Evolutionary conservation across 2,113 vertebrate genomes (phyloP).

Genomic region (Plecotus auritus): DNA sequence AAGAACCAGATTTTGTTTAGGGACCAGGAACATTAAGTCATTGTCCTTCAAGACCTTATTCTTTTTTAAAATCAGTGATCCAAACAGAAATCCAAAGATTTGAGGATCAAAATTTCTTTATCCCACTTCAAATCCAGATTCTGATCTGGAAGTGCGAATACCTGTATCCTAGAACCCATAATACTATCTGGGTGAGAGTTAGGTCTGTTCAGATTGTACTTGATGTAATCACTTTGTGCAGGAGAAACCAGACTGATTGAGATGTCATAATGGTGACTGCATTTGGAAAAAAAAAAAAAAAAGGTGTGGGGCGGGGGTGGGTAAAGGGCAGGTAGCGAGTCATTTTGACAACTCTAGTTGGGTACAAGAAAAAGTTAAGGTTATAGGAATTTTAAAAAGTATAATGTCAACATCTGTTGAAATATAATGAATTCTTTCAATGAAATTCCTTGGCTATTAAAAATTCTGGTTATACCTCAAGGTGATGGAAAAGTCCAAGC

Average conservation of each 20-base stretch:
- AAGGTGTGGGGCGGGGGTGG: neutral
- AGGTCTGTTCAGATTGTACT: neutral
- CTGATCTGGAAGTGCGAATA: neutral
- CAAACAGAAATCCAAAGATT: conserved; percentile 16
- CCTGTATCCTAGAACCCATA: neutral
- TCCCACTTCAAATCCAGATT: neutral
- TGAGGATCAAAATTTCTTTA: conserved; percentile 28
- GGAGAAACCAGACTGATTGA: conserved; percentile 6
- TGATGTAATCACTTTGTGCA: neutral
- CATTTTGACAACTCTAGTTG: conserved; percentile 29
- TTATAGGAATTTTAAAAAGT: neutral
- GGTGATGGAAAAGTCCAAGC: conserved; percentile 54
- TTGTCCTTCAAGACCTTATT: conserved; percentile 34
- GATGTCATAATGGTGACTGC: neutral
- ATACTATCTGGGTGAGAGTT: neutral
- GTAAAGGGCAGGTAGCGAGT: neutral
- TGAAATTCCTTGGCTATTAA: conserved; percentile 44
- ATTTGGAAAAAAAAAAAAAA: neutral
- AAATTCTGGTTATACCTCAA: conserved; percentile 40
- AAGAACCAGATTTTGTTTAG: neutral
- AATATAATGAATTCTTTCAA: conserved; percentile 42
- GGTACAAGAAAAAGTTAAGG: conserved; percentile 17
- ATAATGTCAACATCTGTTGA: conserved; percentile 38
- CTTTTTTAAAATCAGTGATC: neutral
- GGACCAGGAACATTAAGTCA: neutral